Evolutionary conservation across 2,888 invertebrate genomes (phyloP).

Genomic region (Lepidochrysops patricia): DNA sequence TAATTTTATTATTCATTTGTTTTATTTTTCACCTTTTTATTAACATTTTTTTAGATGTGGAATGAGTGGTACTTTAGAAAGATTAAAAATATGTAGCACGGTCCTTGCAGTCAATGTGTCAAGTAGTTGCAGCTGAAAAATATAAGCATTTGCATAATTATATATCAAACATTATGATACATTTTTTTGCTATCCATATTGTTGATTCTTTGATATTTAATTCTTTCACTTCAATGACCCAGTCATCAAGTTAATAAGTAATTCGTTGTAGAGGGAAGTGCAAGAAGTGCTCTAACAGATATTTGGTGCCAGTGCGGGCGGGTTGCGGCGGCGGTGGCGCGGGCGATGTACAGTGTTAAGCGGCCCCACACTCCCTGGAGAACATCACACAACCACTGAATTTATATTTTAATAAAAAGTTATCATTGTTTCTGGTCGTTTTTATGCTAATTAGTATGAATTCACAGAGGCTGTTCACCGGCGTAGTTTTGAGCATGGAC

Average conservation of each 20-base stretch:
- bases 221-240: too few species aligned
- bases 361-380: not conserved
- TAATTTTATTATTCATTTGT: constrained; percentile 1
- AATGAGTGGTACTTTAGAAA: too few species aligned
- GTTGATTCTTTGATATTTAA: too few species aligned
- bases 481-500: too few species aligned
- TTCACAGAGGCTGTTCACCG: too few species aligned
- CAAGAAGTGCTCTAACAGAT: not conserved
- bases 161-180: too few species aligned
- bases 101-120: not conserved
- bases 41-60: not conserved
- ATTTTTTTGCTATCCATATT: too few species aligned
- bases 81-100: not conserved
- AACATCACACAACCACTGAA: not conserved
- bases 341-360: not conserved
- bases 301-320: not conserved
- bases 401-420: not conserved
- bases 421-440: not conserved
- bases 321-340: not conserved
- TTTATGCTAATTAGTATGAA: not conserved
- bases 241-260: not conserved
- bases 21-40: not conserved
- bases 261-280: not conserved
- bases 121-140: too few species aligned
- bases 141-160: too few species aligned